Evolutionary conservation across 2,113 vertebrate genomes (phyloP).

Genomic region (Lutjanus erythropterus): DNA sequence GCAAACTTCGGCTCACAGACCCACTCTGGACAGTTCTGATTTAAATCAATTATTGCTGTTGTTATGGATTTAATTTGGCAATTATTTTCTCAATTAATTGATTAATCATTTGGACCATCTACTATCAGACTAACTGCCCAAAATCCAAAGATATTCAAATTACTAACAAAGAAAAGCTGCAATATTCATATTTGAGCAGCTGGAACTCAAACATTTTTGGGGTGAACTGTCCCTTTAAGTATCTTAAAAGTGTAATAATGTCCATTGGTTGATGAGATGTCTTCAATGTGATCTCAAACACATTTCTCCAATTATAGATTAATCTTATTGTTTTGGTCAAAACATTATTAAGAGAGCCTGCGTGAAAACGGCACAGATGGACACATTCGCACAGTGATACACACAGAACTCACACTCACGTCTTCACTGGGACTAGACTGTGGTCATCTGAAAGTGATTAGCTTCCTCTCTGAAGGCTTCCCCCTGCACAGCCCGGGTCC

Average conservation of each 20-base stretch:
- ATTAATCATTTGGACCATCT: too few relatives aligned
- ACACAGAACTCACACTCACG: slow-evolving; percentile 35
- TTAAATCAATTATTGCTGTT: too few relatives aligned
- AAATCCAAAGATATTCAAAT: too few relatives aligned
- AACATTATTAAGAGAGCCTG: slow-evolving; percentile 28
- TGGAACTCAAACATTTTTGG: too few relatives aligned
- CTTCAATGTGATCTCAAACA: slow-evolving; percentile 48
- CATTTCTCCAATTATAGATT: slow-evolving; percentile 61
- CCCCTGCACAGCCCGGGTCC: slow-evolving; percentile 48
- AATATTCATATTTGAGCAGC: too few relatives aligned
- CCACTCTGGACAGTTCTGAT: too few relatives aligned
- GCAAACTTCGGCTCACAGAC: too few relatives aligned
- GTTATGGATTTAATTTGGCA: too few relatives aligned
- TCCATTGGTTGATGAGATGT: slow-evolving; percentile 16
- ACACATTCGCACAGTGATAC: slow-evolving; percentile 42
- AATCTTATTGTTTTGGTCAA: slow-evolving; percentile 59
- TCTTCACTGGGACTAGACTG: slow-evolving; percentile 77
- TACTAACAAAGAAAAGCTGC: too few relatives aligned
- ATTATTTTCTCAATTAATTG: too few relatives aligned
- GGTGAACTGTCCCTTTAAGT: not conserved
- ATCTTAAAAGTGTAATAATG: not conserved
- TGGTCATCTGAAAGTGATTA: slow-evolving; percentile 87
- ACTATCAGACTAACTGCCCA: too few relatives aligned
- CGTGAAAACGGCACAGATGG: slow-evolving; percentile 21
- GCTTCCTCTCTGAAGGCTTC: slow-evolving; percentile 66